Evolutionary conservation across 1,140 invertebrate species (phyloP), one percentile per base, ranked within the genome.

Genomic region (Oscheius sp.): DNA sequence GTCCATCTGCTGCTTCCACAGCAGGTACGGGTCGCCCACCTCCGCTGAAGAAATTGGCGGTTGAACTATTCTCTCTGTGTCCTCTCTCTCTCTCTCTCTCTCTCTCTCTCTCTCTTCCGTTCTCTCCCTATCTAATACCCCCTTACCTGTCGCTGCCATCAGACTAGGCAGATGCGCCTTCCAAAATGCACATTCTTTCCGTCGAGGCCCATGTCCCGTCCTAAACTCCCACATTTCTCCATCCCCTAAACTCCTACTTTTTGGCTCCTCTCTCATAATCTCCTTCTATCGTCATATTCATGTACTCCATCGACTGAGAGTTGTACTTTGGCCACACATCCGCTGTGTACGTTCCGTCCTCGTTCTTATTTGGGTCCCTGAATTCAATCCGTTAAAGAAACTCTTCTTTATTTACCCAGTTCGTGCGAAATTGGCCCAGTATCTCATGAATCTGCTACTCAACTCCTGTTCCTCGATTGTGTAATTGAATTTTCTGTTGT

Each of bases 361-460:
- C 91, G 52, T 84, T 91, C 89, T 74, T 89, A 87, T 80, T 91
- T 88, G 71, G 93, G 91, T 88, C 91, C 90, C 84, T 93, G 93
- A 42, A 83, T 73, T 15, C 55, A 15, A 13, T 59, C 38, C 7
- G 7, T 42, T 42, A 7, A n/a, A 42, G 38, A 63, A 45, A 36
- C 7, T 18, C 34, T 36, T 15, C 15, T 23, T n/a, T 29, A 78
- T 66, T 46, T 87, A 94, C 91, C 94, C 94, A 66, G 92, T 92
- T 88, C 93, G 93, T 4, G 93, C 93, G 85, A 97, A 97, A 85
- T 96, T 97, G 0, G 92, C 91, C 93, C 93, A 96, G 86, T 95
- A 96, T 79, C 90, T 89, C 93, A 97, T 95, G 84, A 97, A 92
- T 66, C 91, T 88, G 80, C 89, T 90, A 74, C 91, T 92, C 28